Evolutionary conservation across 2,888 invertebrate genomes (phyloP), one percentile per base, ranked within the genome.

Genomic region (Anticlea derivata): DNA sequence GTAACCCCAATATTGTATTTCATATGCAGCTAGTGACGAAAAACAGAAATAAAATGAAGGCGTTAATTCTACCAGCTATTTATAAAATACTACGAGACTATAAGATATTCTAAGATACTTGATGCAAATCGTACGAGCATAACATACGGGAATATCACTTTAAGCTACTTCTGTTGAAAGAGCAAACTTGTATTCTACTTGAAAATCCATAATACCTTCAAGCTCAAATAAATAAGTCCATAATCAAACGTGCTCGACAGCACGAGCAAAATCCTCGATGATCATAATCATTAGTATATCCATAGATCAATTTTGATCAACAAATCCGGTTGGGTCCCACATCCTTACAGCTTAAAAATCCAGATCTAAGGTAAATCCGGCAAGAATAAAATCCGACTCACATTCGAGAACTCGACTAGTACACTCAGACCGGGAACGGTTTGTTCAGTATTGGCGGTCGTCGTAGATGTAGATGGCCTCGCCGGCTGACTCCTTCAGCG

Each of bases 401-500:
- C 33, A 40, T 30, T 30, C 24, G 37, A 45, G 44, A 40, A 35
- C 39, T 39, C 43, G 48, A 53, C 53, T 44, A 44, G 44, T 37
- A 31, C 24, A 13, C 20, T 10, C 29, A 7, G 33, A 29, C 13
- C 6, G 26, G n/a, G 34, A 22, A 22, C 8, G 17, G 7, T 6
- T 1, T 1, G 48, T 54, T 85, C 85, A 87, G 66, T 89, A 89
- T 70, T 85, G 87, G 57, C 83, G 83, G 62, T 90, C 88, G 67
- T 89, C 86, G 78, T 90, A 90, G 17, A 90, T 89, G 70, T 90
- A 90, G 63, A 94, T 93, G 33, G 93, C 93, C 72, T 94, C 94
- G 4, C 93, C 94, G 29, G 94, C 94, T 55, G 94, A 92, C 66
- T 94, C 94, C 73, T 94, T 94, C 65, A 75, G 89, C 48, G 92